Evolutionary conservation across 2,797 vertebrate genomes (phyloP), one percentile per base, ranked within the genome.

Genomic region (Gymnopithys bicolor): DNA sequence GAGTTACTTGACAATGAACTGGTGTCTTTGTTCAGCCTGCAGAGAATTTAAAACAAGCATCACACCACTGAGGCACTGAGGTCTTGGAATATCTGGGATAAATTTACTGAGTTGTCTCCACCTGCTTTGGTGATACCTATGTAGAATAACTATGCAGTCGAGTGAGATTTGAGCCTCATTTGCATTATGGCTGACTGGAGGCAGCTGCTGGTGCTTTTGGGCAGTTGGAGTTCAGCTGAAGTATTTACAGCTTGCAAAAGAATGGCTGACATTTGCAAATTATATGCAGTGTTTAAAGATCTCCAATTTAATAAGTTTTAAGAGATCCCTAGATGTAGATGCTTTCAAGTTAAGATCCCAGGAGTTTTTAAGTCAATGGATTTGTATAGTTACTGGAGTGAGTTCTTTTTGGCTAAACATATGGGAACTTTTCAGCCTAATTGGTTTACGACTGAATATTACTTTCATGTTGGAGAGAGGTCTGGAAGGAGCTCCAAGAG

Each of bases 371-470:
- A 94, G 76, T 64, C 49, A 41, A 16, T 78, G 76, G 49, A 63
- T 95, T 93, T 88, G 71, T 83, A 86, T 67, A 77, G 64, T n/a
- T 64, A 11, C 23, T 49, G 19, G 32, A 83, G 51, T 18, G 84
- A 80, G 66, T 27, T 80, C 41, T 93, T 75, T 84, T 64, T 45
- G 32, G 46, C 75, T 78, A 90, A 35, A 53, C 93, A 93, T 90
- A 86, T 91, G 73, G 92, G 73, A 81, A 71, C 49, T 95, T 93
- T 88, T 81, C 90, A 88, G 73, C 69, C 63, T 93, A 78, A 94
- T 93, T 90, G 37, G 80, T 88, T 76, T 88, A 76, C 92, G 94
- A 80, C 66, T 90, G 88, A 64, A 91, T 33, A 52, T 52, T 78
- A 35, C 41, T 93, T 92, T 51, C 17, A 53, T 12, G 53, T 33